These are phyloP conservation scores for Clarias pachynema DNA, from an alignment of 2,797 vertebrate genomes.

Conservation along the genomic window DNA sequence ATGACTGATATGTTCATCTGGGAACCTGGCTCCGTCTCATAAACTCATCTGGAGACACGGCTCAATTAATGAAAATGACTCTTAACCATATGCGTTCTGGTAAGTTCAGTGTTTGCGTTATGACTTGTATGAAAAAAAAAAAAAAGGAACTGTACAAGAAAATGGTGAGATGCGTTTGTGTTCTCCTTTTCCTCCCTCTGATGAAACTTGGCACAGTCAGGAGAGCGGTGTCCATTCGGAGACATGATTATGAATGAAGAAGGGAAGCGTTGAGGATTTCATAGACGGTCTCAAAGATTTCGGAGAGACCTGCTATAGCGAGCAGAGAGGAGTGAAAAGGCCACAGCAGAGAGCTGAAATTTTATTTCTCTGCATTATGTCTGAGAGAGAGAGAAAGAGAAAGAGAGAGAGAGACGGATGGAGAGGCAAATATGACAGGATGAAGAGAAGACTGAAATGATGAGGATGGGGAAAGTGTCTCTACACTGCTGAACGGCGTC, in stretches of 20 bases:
- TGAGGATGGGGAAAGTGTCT: constrained; percentile 32
- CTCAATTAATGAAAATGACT: neutral
- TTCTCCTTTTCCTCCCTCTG: neutral
- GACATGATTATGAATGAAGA: constrained; percentile 8
- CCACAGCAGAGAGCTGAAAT: neutral
- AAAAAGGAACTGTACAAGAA: neutral
- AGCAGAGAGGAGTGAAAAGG: neutral
- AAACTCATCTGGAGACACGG: neutral
- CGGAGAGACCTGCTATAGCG: neutral
- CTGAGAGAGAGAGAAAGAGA: neutral
- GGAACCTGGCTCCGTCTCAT: neutral
- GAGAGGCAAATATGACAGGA: constrained; percentile 23
- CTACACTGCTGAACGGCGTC: constrained; percentile 93
- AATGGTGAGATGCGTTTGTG: neutral
- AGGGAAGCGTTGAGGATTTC: neutral
- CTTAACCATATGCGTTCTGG: neutral
- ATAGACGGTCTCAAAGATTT: constrained; percentile 1
- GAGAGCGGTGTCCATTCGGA: neutral
- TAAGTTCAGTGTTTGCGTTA: neutral
- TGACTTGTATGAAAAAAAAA: neutral
- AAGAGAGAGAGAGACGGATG: neutral
- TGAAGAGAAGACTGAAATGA: constrained; percentile 28
- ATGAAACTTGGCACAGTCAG: neutral
- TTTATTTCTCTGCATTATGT: neutral
- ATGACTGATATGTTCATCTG: neutral